Percentiles rank a stretch among this genome's conserved stretches.
Evolutionary conservation across 2,113 vertebrate genomes (phyloP).

Genomic region (Pangasianodon gigas): DNA sequence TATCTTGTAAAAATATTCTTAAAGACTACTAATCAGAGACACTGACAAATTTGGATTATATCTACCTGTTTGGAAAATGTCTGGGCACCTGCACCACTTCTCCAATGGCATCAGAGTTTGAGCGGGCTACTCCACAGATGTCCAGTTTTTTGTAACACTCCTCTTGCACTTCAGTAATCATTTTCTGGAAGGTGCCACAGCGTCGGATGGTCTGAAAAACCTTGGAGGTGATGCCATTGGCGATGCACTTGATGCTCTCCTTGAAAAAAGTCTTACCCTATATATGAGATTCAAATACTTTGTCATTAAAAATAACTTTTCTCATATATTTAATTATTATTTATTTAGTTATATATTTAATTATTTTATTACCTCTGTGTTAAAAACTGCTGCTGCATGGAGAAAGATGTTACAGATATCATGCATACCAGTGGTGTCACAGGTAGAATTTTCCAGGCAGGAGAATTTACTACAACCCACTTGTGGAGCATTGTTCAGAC

Average conservation of each 20-base stretch:
- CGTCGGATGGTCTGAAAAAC: slow-evolving; percentile 89
- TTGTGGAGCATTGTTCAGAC: slow-evolving; percentile 83
- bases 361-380: slow-evolving; percentile 83
- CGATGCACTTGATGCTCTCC: slow-evolving; percentile 93
- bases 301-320: background rate
- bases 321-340: background rate
- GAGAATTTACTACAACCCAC: slow-evolving; percentile 93
- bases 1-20: background rate
- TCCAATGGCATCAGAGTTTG: slow-evolving; percentile 87
- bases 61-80: slow-evolving; percentile 91
- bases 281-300: background rate
- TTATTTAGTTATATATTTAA: background rate
- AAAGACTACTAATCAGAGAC: background rate
- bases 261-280: slow-evolving; percentile 97
- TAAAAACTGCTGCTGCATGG: slow-evolving; percentile 88
- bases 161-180: slow-evolving; percentile 94
- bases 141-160: slow-evolving; percentile 91
- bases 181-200: slow-evolving; percentile 91
- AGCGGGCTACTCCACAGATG: slow-evolving; percentile 82
- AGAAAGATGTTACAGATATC: slow-evolving; percentile 95
- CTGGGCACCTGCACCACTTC: slow-evolving; percentile 89
- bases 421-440: slow-evolving; percentile 93
- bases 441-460: slow-evolving; percentile 95
- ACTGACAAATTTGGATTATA: background rate
- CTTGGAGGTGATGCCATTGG: slow-evolving; percentile 83